phyloP scores from a whole-genome alignment of 2,797 vertebrate genomes.

The Potorous gilbertii region DNA sequence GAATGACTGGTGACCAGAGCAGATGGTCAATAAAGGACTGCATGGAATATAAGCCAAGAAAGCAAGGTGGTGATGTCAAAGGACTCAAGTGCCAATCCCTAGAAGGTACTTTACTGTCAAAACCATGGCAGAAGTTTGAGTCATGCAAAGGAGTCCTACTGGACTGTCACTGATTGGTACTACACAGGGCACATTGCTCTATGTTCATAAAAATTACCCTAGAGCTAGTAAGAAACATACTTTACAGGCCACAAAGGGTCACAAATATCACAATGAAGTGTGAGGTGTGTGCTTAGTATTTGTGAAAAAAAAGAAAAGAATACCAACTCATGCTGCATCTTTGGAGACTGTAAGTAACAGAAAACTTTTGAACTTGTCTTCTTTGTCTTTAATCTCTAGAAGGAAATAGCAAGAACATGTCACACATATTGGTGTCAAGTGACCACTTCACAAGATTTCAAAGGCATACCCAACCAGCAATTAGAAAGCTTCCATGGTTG shows the following conservation, averaged over 20 bases:
- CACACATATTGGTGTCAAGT: not conserved
- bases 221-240: not conserved
- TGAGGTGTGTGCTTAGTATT: not conserved
- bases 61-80: not conserved
- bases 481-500: not conserved
- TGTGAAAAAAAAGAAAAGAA: not conserved
- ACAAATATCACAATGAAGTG: not conserved
- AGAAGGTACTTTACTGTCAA: not conserved
- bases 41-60: not conserved
- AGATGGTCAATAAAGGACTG: not conserved
- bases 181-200: not conserved
- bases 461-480: not conserved
- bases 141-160: not conserved
- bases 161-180: not conserved
- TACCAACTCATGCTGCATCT: not conserved
- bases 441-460: not conserved
- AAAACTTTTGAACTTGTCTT: not conserved
- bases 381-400: not conserved
- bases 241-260: not conserved
- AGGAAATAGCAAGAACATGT: not conserved
- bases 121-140: not conserved
- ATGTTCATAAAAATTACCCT: not conserved
- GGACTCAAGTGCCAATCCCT: not conserved
- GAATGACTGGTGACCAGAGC: not conserved
- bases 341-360: not conserved